A percentile compares a stretch with the other conserved stretches of the same genome.
phyloP scores from a whole-genome alignment of 2,113 vertebrate species.

The Bettongia penicillata region DNA sequence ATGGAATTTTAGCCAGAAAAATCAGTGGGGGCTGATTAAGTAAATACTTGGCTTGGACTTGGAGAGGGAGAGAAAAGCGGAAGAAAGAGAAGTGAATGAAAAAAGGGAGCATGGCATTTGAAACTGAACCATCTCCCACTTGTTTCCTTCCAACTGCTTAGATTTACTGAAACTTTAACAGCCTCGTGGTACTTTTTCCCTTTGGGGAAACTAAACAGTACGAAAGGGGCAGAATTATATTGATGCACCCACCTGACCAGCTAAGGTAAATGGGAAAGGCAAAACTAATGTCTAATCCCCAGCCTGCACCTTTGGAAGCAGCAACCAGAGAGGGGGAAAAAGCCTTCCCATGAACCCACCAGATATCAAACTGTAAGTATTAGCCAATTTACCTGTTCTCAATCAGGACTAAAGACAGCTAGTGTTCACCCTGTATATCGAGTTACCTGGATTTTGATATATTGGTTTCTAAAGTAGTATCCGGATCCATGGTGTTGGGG shows the following conservation, averaged over 20 bases:
- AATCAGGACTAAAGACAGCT: background rate
- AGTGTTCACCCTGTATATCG: background rate
- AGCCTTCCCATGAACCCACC: background rate
- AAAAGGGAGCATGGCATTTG: background rate
- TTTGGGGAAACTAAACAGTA: background rate
- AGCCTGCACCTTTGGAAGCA: background rate
- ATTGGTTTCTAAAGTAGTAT: background rate
- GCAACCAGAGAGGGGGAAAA: background rate
- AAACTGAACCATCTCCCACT: background rate
- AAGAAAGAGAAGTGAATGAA: background rate
- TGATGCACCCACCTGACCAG: background rate
- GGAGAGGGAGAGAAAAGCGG: background rate
- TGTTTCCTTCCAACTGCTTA: background rate
- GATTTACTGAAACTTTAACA: background rate
- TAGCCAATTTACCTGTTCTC: background rate
- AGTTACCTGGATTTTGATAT: background rate
- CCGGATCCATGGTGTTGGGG: background rate
- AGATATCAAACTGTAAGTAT: background rate
- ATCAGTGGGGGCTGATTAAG: background rate
- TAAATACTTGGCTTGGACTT: background rate
- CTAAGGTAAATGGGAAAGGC: background rate
- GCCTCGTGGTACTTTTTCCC: background rate
- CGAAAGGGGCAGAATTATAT: background rate
- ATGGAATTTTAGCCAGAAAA: background rate
- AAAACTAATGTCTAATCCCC: background rate